Evolutionary conservation across 35 echinoderm and acorn worm species (phyloP).

Genomic region (Acanthaster planci): DNA sequence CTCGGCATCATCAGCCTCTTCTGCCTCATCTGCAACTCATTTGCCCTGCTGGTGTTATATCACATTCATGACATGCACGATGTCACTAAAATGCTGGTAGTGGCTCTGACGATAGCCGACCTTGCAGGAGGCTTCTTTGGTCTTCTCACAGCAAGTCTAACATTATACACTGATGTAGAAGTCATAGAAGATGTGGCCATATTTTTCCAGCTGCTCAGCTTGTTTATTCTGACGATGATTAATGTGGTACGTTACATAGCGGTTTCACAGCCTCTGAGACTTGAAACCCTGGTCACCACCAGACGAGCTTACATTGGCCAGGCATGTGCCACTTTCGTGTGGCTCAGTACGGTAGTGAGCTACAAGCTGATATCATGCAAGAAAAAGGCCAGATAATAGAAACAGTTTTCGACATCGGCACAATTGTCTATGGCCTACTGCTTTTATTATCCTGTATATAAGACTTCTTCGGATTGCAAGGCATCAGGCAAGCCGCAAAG

Average conservation of each 20-base stretch:
- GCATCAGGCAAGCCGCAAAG: neutral
- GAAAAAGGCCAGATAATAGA: no score
- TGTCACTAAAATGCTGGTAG: neutral
- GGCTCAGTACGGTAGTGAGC: neutral
- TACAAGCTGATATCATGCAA: neutral
- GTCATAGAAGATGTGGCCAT: neutral
- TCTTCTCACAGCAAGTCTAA: neutral
- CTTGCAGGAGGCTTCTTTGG: no score
- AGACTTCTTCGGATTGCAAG: neutral
- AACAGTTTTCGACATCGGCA: no score
- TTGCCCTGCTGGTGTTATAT: neutral
- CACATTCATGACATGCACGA: constrained; percentile 18
- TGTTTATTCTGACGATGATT: neutral
- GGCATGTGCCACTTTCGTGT: neutral
- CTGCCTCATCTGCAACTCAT: neutral
- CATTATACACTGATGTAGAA: no score
- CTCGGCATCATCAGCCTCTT: no score
- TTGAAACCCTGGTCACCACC: neutral
- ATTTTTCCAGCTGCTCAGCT: neutral
- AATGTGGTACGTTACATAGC: constrained; percentile 2
- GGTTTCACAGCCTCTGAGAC: neutral
- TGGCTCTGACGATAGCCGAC: neutral
- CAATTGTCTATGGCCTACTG: no score
- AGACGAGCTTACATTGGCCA: neutral
- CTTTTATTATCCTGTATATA: no score